Percentiles rank a stretch among this genome's conserved stretches.
These are phyloP conservation scores for Prunella fulvescens DNA, from an alignment of 2,113 vertebrate species.

Conservation along the genomic window DNA sequence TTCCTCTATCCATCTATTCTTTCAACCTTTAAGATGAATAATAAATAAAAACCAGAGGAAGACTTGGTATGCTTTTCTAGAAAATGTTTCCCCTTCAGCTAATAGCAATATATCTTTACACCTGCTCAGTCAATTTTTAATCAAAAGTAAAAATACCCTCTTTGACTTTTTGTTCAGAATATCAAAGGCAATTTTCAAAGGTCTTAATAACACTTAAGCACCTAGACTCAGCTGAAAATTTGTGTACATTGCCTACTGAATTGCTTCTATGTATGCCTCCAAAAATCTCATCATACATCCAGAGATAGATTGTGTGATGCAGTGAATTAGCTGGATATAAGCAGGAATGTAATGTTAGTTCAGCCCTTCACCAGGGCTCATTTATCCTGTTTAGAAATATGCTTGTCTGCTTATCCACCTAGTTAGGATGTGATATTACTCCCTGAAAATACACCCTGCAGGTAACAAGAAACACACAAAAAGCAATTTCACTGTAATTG, in stretches of 20 bases:
- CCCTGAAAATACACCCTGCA: background rate
- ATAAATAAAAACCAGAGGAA: constrained; percentile 1
- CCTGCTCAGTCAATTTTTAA: constrained; percentile 7
- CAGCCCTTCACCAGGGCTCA: background rate
- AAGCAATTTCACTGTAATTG: constrained; percentile 18
- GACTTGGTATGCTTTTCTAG: background rate
- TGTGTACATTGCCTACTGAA: background rate
- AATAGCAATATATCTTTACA: background rate
- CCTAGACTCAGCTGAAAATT: background rate
- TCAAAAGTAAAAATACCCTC: background rate
- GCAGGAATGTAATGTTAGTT: background rate
- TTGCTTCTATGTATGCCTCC: background rate
- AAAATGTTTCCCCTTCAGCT: background rate
- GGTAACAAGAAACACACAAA: constrained; percentile 19
- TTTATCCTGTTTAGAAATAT: constrained; percentile 40
- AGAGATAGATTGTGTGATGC: background rate
- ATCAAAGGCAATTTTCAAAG: constrained; percentile 30
- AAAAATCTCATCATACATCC: background rate
- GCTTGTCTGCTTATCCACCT: background rate
- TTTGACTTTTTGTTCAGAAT: constrained; percentile 33
- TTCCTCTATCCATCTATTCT: background rate
- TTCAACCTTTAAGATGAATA: background rate
- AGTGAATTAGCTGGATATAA: background rate
- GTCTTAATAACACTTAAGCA: background rate
- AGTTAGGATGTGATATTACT: background rate